Percentiles rank a stretch among this genome's conserved stretches.
Conservation (phyloP, 2,888 invertebrate species). For the Lapara coniferarum region DNA sequence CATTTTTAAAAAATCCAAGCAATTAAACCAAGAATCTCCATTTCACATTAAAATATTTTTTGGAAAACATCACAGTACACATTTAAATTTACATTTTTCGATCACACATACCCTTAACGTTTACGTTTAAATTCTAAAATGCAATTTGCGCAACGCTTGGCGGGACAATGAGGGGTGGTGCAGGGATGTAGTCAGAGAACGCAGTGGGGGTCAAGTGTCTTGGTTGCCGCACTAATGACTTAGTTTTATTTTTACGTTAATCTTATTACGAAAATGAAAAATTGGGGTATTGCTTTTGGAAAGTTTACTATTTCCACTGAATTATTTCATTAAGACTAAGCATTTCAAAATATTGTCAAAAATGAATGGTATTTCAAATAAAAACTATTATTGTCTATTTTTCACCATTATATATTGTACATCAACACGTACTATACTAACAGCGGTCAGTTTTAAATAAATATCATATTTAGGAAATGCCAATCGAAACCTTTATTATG, state of each 20-base stretch:
- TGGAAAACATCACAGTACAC: neutral
- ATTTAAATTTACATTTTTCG: slow-evolving; percentile 38
- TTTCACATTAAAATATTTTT: slow-evolving; percentile 20
- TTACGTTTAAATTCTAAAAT: slow-evolving; percentile 67
- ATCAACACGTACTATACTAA: too few relatives aligned
- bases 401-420: too few relatives aligned
- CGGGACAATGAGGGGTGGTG: slow-evolving; percentile 42
- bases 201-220: neutral
- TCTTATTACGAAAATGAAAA: too few relatives aligned
- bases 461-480: too few relatives aligned
- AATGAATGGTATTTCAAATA: neutral
- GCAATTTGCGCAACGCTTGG: slow-evolving; percentile 57
- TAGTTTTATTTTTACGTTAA: neutral
- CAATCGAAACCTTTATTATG: too few relatives aligned
- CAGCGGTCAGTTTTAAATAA: too few relatives aligned
- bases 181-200: neutral
- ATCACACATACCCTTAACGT: slow-evolving; percentile 34
- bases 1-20: neutral
- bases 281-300: too few relatives aligned
- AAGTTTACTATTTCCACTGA: too few relatives aligned
- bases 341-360: neutral
- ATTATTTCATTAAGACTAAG: too few relatives aligned
- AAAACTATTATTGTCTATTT: neutral
- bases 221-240: neutral
- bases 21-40: neutral